Evolutionary conservation across 35 echinoderm and acorn worm species (phyloP), one percentile per base, ranked within the genome.

Genomic region (Diadema setosum): DNA sequence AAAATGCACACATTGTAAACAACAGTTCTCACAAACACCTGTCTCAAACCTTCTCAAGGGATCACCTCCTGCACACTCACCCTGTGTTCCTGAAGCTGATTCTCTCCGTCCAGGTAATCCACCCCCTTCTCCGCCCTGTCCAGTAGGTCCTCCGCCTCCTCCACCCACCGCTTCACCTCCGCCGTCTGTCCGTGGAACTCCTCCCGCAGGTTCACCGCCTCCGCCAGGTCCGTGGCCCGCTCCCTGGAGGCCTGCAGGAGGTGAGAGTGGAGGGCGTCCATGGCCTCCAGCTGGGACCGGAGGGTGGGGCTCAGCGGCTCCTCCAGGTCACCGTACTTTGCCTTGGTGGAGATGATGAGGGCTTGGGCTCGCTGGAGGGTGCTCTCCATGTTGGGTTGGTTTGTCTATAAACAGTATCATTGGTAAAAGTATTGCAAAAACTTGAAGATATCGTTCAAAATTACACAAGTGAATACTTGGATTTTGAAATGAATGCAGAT

Each of bases 311-410:
- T 93, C 33, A 99, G 75, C 11, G 86, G 81, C 78, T 99, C 96
- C 40, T 70, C 83, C 17, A 99, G 34, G 31, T 92, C 90, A n/a
- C 76, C 96, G 63, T 92, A 99, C 73, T 99, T 95, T 32, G 96
- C 90, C 31, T 92, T 88, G 65, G 86, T 83, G 40, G 85, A 80
- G 52, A 94, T 94, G 42, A 94, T 91, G 69, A 99, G 64, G 21
- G 84, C 82, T 58, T 99, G 96, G 18, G 85, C 89, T 82, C 89
- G 82, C 52, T 99, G 73, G 58, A 99, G 82, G 30, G 75, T 83
- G 49, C 87, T 65, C 42, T 97, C 91, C 5, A 93, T 42, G 18
- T 64, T 58, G 84, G 91, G 87, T 45, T 93, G 80, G 20, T 64
- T 42, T 20, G 70, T 44, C 91, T 93, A 50, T 61, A 87, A n/a